These are phyloP conservation scores for Chouioia cunea DNA, from an alignment of 2,888 invertebrate species.

Conservation along the genomic window DNA sequence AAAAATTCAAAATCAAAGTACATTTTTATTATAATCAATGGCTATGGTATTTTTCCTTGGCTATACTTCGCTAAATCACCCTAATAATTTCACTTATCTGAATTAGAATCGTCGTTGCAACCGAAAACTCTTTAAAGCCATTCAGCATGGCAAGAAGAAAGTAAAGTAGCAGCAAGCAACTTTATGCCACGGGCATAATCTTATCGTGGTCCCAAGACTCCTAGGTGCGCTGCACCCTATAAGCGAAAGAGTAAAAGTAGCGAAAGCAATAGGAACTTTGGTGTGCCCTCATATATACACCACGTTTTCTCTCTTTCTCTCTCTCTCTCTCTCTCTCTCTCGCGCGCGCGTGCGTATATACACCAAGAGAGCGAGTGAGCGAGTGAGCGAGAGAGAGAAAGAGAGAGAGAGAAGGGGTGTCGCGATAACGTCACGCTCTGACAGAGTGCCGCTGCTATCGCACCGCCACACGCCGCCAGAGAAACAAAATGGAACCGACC, in stretches of 20 bases:
- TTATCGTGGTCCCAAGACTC: conserved; percentile 30
- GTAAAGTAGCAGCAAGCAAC: conserved; percentile 17
- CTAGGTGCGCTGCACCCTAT: background rate
- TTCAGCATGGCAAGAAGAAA: background rate
- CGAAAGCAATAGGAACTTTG: conserved; percentile 38
- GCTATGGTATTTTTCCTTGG: too few species aligned
- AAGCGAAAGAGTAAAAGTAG: conserved; percentile 36
- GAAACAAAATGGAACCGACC: conserved; percentile 70
- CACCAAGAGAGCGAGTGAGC: background rate
- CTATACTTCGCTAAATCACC: too few species aligned
- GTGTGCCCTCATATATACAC: conserved; percentile 12
- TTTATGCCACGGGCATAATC: conserved; percentile 36
- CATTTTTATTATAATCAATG: too few species aligned
- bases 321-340: background rate
- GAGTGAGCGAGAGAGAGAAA: conserved; percentile 50
- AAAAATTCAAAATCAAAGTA: too few species aligned
- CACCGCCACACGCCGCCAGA: conserved; percentile 70
- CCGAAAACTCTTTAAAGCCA: too few species aligned
- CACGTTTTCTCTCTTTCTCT: background rate
- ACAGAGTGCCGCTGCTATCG: conserved; percentile 72
- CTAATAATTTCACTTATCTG: too few species aligned
- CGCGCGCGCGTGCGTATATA: background rate
- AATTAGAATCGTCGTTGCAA: too few species aligned
- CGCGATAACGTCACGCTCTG: conserved; percentile 72
- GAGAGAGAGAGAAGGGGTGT: conserved; percentile 63